A percentile compares a stretch with the other conserved stretches of the same genome.
Evolutionary conservation across 1,140 invertebrate species (phyloP).

Genomic region (Saccostrea glomerata): DNA sequence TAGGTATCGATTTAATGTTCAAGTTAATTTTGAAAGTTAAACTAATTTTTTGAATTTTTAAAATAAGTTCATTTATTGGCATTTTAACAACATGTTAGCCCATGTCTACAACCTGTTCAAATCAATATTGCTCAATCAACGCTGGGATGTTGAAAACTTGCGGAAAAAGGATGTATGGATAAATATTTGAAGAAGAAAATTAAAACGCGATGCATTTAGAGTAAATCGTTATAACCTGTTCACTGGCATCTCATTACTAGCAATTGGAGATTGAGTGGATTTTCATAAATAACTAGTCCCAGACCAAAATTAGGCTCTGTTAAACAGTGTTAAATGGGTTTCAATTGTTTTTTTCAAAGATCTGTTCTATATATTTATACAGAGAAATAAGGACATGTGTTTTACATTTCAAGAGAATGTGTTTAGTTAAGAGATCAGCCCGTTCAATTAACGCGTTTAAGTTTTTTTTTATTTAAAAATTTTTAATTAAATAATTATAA

Average conservation of each 20-base stretch:
- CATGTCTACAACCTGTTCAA: not conserved
- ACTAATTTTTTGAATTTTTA: slow-evolving; percentile 21
- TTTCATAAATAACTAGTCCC: not conserved
- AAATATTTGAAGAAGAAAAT: slow-evolving; percentile 30
- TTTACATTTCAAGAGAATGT: no score
- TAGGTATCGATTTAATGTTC: not conserved
- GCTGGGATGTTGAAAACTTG: not conserved
- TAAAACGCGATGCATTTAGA: not conserved
- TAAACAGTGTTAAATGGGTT: not conserved
- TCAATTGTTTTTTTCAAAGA: not conserved
- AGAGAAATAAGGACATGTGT: no score
- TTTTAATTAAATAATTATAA: no score
- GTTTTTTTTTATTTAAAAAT: no score
- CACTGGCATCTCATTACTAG: not conserved
- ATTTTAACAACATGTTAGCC: not conserved
- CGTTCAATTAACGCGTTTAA: no score
- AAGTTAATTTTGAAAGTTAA: not conserved
- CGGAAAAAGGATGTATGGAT: not conserved
- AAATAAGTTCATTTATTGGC: not conserved
- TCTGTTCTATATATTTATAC: not conserved
- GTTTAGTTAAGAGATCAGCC: no score
- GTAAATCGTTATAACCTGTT: not conserved
- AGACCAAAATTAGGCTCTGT: not conserved
- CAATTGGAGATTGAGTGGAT: not conserved
- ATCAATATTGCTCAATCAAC: not conserved